Percentiles rank a stretch among this genome's conserved stretches.
Evolutionary conservation across 2,797 vertebrate species (phyloP).

Genomic region (Sorex maritimensis): DNA sequence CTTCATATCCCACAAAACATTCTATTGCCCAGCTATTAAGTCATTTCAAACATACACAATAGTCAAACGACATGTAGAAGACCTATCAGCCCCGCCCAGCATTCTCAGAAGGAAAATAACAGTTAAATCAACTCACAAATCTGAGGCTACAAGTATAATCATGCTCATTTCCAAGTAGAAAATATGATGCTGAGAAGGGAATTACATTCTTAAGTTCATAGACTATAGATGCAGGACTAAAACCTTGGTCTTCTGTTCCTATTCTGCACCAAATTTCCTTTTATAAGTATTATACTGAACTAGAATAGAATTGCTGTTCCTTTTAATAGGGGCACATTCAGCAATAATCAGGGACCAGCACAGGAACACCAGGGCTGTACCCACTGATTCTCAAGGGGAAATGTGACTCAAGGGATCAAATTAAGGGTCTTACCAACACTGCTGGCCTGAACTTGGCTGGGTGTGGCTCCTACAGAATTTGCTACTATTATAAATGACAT

Average conservation of each 20-base stretch:
- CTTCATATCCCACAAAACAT: constrained; percentile 17
- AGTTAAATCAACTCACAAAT: constrained; percentile 31
- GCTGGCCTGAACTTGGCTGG: too few species aligned
- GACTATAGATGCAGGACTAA: background rate
- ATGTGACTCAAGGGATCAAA: too few species aligned
- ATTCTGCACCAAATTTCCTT: constrained; percentile 15
- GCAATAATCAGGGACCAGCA: too few species aligned
- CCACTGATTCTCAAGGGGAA: too few species aligned
- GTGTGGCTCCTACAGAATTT: too few species aligned
- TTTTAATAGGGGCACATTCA: background rate
- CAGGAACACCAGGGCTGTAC: too few species aligned
- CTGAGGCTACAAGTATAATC: constrained; percentile 20
- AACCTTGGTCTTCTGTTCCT: constrained; percentile 32
- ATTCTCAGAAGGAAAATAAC: constrained; percentile 7
- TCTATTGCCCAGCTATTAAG: background rate
- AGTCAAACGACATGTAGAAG: constrained; percentile 48
- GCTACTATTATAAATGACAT: too few species aligned
- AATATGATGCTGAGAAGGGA: background rate
- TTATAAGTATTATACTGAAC: constrained; percentile 40
- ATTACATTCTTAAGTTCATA: too few species aligned
- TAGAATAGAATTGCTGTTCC: constrained; percentile 40
- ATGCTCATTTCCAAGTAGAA: constrained; percentile 4
- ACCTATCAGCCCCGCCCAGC: background rate
- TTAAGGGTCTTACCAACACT: too few species aligned
- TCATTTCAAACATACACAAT: background rate